A percentile compares a stretch with the other conserved stretches of the same genome.
phyloP scores from a whole-genome alignment of 2,113 vertebrate species.

The Hystrix cristata region DNA sequence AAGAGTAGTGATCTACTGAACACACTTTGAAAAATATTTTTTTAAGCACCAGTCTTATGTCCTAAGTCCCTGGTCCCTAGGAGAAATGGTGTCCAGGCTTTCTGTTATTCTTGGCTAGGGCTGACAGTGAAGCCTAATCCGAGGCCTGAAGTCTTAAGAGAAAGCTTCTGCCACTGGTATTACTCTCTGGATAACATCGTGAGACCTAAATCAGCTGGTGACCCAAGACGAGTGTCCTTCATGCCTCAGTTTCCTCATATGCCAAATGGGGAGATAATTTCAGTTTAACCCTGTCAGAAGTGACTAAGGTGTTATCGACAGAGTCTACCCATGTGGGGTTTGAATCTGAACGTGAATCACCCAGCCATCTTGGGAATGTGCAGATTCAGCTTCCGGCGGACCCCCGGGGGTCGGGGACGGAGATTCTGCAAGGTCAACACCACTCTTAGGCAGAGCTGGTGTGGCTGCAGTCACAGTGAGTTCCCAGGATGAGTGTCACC shows the following conservation, averaged over 20 bases:
- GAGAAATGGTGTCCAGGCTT: not conserved
- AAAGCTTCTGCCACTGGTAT: not conserved
- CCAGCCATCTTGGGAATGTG: not conserved
- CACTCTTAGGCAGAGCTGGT: not conserved
- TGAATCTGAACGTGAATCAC: not conserved
- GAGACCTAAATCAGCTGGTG: not conserved
- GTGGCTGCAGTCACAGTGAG: not conserved
- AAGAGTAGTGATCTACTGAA: not conserved
- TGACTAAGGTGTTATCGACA: not conserved
- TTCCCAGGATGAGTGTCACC: not conserved
- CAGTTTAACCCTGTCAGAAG: not conserved
- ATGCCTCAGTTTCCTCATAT: not conserved
- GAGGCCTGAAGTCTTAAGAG: not conserved
- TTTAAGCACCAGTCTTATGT: slow-evolving; percentile 11
- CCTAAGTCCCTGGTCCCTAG: not conserved
- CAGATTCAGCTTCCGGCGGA: not conserved
- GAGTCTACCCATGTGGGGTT: not conserved
- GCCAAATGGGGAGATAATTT: not conserved
- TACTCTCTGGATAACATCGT: not conserved
- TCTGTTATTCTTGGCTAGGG: not conserved
- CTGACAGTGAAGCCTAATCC: not conserved
- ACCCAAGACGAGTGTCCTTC: not conserved
- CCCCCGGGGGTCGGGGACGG: not conserved
- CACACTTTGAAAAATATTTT: not conserved
- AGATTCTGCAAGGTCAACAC: not conserved